phyloP scores from a whole-genome alignment of 1,140 invertebrate genomes.

The Euura lappo region DNA sequence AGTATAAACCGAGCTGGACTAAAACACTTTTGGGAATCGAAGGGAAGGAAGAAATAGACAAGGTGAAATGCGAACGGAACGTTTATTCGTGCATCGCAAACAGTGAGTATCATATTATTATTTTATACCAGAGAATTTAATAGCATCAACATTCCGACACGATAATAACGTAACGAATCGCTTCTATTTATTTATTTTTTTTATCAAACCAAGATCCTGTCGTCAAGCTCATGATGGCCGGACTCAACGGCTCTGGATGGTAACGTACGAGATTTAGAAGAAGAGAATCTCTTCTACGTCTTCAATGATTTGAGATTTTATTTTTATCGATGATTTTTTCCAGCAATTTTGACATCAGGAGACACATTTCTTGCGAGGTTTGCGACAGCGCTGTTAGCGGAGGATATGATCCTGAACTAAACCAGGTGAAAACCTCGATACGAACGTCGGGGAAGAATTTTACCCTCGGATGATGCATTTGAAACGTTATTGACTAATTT shows the following conservation, averaged over 20 bases:
- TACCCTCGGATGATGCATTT: no score
- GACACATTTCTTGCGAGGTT: conserved; percentile 92
- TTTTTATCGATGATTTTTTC: conserved; percentile 39
- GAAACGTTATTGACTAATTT: conserved; percentile 19
- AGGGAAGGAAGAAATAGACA: conserved; percentile 72
- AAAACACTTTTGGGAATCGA: conserved; percentile 67
- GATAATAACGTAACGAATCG: background rate
- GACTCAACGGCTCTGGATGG: conserved; percentile 86
- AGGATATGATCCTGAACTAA: conserved; percentile 88
- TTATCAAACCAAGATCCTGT: conserved; percentile 69
- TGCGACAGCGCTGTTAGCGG: conserved; percentile 85
- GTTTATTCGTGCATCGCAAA: conserved; percentile 77
- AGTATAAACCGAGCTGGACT: conserved; percentile 62
- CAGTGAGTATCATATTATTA: conserved; percentile 58
- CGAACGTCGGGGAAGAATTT: conserved; percentile 10
- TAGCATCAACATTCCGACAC: background rate
- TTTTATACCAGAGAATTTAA: background rate
- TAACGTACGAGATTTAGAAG: conserved; percentile 49
- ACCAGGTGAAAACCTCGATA: conserved; percentile 69
- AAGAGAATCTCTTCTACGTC: no score
- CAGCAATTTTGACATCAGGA: conserved; percentile 79
- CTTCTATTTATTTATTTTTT: conserved; percentile 29
- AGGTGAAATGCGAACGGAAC: conserved; percentile 81
- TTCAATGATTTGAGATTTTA: conserved; percentile 20
- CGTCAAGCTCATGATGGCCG: conserved; percentile 83